Evolutionary conservation across 2,113 vertebrate genomes (phyloP).

Genomic region (Psittacula cyanocephala): DNA sequence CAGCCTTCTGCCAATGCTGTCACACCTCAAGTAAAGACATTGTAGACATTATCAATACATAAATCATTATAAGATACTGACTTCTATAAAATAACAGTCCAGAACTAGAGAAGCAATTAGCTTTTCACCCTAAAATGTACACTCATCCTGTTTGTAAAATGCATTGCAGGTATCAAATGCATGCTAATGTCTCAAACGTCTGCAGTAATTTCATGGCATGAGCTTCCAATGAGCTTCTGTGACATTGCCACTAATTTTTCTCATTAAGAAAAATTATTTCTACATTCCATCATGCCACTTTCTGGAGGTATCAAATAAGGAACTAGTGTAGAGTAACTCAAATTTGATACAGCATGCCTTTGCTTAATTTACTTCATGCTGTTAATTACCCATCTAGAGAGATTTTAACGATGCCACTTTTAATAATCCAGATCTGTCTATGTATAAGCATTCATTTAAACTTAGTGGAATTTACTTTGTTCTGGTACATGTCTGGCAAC

Average conservation of each 20-base stretch:
- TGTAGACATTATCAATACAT: neutral
- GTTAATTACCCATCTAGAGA: conserved; percentile 60
- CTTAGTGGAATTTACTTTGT: neutral
- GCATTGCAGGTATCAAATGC: neutral
- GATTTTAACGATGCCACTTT: conserved; percentile 47
- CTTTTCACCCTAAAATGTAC: neutral
- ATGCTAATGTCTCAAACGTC: neutral
- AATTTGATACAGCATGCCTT: conserved; percentile 27
- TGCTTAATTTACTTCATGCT: conserved; percentile 62
- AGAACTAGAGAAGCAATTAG: neutral
- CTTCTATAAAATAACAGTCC: neutral
- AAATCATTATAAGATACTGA: neutral
- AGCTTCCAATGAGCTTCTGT: conserved; percentile 1
- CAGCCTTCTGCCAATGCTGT: neutral
- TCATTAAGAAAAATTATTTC: conserved; percentile 34
- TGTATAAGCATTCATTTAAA: neutral
- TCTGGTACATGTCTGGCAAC: neutral
- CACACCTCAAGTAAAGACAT: neutral
- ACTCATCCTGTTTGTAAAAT: neutral
- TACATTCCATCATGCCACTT: neutral
- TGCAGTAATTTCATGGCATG: conserved; percentile 19
- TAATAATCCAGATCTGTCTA: conserved; percentile 35
- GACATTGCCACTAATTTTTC: neutral
- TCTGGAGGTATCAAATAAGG: neutral
- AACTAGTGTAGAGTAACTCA: conserved; percentile 23